Evolutionary conservation across 2,888 invertebrate species (phyloP), one percentile per base, ranked within the genome.

Genomic region (Melanargia galathea): DNA sequence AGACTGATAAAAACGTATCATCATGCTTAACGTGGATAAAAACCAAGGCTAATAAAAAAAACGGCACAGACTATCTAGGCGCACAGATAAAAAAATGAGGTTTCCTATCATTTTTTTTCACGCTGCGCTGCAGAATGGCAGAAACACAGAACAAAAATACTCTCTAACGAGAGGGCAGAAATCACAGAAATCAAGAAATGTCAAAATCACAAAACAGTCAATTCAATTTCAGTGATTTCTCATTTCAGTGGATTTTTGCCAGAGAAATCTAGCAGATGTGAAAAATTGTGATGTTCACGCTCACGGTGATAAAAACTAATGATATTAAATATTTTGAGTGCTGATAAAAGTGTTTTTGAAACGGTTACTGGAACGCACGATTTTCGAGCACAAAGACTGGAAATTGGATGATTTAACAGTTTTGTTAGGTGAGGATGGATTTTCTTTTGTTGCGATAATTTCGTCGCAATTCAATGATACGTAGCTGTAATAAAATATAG

Each of bases 151-250:
- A n/a, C n/a, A n/a, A n/a, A n/a, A n/a, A n/a, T n/a, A n/a, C n/a
- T n/a, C n/a, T n/a, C n/a, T n/a, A n/a, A n/a, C n/a, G n/a, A n/a
- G n/a, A n/a, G n/a, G n/a, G n/a, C n/a, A n/a, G n/a, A n/a, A n/a
- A n/a, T n/a, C n/a, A n/a, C 30, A 30, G 24, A 30, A 30, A 30
- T 30, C 30, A 83, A 84, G 85, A 87, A 87, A 87, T 83, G 90
- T 91, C 91, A 91, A 84, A 87, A 87, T 83, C 90, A 90, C 90
- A 91, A 84, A 87, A 80, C n/a, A n/a, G n/a, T n/a, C n/a, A n/a
- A n/a, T n/a, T n/a, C n/a, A n/a, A n/a, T n/a, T n/a, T n/a, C n/a
- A n/a, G n/a, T n/a, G n/a, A n/a, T n/a, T n/a, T n/a, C n/a, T n/a
- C n/a, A n/a, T 84, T 85, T 86, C 83, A 78, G 83, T 88, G 85